phyloP scores from a whole-genome alignment of 64 coral and sea anemone genomes.

The Montipora efflorescens region DNA sequence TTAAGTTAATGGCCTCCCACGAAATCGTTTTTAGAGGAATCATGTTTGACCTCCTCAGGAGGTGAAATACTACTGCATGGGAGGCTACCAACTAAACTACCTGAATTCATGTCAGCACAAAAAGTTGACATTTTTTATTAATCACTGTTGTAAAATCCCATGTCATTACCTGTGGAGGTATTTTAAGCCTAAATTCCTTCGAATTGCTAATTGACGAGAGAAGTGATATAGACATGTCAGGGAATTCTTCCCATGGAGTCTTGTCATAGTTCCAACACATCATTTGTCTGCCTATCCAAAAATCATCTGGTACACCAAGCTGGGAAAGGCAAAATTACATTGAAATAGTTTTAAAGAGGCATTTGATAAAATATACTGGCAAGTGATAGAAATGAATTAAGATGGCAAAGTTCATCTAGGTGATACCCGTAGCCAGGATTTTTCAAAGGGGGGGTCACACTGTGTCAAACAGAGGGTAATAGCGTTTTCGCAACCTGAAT shows the following conservation, averaged over 20 bases:
- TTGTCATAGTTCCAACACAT: slow-evolving; percentile 99
- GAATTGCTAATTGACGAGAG: slow-evolving; percentile 87
- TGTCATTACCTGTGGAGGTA: slow-evolving; percentile 90
- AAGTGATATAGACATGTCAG: slow-evolving; percentile 97
- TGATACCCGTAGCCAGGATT: no score
- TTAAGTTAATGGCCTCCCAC: no score
- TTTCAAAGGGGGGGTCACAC: no score
- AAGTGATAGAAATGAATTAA: no score
- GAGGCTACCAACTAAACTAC: no score
- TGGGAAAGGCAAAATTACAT: slow-evolving; percentile 1
- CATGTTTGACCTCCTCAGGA: no score
- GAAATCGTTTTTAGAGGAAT: no score
- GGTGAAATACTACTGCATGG: no score
- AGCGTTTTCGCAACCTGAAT: no score
- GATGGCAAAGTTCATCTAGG: no score
- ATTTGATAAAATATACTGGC: no score
- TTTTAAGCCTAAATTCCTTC: slow-evolving; percentile 94
- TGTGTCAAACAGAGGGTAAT: no score
- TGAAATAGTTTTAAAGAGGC: neutral
- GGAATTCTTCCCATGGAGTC: slow-evolving; percentile 98
- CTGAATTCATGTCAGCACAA: neutral
- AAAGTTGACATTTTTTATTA: neutral
- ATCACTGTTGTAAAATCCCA: neutral
- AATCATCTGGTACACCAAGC: slow-evolving; percentile 97
- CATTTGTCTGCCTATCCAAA: slow-evolving; percentile 99